Percentiles rank a stretch among this genome's conserved stretches.
phyloP scores from a whole-genome alignment of 2,797 vertebrate genomes.

The Erpetoichthys calabaricus region DNA sequence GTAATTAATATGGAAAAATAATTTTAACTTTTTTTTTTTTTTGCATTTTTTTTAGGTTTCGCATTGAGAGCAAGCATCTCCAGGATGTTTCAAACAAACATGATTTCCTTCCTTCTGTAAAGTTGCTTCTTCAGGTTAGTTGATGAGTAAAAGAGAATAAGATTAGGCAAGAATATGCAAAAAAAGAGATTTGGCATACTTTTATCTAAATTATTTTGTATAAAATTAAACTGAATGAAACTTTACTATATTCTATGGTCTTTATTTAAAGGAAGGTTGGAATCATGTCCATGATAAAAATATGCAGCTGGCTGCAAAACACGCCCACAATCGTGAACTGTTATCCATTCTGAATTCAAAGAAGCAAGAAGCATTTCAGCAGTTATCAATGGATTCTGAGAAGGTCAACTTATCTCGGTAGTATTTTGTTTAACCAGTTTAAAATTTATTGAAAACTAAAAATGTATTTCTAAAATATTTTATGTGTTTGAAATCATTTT shows the following conservation, averaged over 20 bases:
- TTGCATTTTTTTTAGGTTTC: slow-evolving; percentile 33
- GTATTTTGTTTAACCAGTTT: background rate
- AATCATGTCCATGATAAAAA: slow-evolving; percentile 41
- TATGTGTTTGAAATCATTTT: too few relatives aligned
- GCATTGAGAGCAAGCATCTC: slow-evolving; percentile 38
- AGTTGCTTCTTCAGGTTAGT: slow-evolving; percentile 47
- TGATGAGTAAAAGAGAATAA: too few relatives aligned
- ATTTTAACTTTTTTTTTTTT: background rate
- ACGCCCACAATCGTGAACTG: slow-evolving; percentile 29
- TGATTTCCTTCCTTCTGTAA: slow-evolving; percentile 43
- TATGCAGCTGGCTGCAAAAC: slow-evolving; percentile 37
- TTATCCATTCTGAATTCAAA: slow-evolving; percentile 25
- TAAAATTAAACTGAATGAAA: too few relatives aligned
- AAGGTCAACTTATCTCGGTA: slow-evolving; percentile 31
- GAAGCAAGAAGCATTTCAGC: slow-evolving; percentile 30
- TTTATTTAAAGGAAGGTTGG: slow-evolving; percentile 47
- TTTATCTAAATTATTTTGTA: too few relatives aligned
- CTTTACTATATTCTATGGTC: background rate
- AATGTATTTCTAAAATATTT: too few relatives aligned
- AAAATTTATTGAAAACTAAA: too few relatives aligned
- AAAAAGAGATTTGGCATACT: too few relatives aligned
- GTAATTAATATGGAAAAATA: background rate
- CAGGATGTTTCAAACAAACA: slow-evolving; percentile 41
- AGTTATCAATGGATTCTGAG: slow-evolving; percentile 17
- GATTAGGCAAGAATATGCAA: too few relatives aligned